phyloP scores from a whole-genome alignment of 35 echinoderm and acorn worm genomes.

The Eucidaris tribuloides region DNA sequence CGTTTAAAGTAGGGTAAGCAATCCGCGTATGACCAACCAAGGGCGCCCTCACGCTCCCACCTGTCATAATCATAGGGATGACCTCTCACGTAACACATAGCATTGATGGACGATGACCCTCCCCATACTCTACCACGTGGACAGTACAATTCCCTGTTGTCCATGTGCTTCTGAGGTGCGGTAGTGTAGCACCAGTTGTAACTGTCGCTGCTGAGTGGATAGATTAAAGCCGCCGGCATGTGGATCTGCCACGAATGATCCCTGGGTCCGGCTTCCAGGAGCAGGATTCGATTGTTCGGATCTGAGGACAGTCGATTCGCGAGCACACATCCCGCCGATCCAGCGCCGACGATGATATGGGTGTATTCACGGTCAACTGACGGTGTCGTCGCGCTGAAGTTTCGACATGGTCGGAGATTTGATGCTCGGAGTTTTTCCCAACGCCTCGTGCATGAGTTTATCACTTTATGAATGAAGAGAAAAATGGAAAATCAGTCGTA shows the following conservation, averaged over 20 bases:
- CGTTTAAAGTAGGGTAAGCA: constrained; percentile 35
- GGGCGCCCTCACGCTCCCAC: background rate
- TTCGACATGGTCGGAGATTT: too few relatives aligned
- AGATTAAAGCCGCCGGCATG: constrained; percentile 89
- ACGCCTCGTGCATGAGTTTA: too few relatives aligned
- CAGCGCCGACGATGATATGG: constrained; percentile 93
- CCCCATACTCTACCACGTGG: constrained; percentile 54
- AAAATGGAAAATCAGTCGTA: too few relatives aligned
- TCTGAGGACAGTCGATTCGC: constrained; percentile 80
- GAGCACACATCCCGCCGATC: constrained; percentile 92
- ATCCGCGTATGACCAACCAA: background rate
- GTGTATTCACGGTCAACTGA: constrained; percentile 47
- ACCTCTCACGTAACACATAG: background rate
- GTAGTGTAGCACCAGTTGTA: constrained; percentile 90
- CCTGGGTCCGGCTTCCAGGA: constrained; percentile 80
- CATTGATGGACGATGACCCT: background rate
- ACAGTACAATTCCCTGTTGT: constrained; percentile 86
- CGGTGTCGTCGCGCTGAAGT: too few relatives aligned
- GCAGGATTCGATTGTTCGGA: constrained; percentile 55
- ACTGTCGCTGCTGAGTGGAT: constrained; percentile 51
- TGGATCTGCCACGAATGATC: constrained; percentile 91
- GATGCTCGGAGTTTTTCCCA: too few relatives aligned
- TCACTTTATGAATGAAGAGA: too few relatives aligned
- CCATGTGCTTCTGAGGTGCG: constrained; percentile 68
- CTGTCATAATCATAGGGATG: background rate